phyloP scores from a whole-genome alignment of 2,888 invertebrate genomes.

The Blera fallax region DNA sequence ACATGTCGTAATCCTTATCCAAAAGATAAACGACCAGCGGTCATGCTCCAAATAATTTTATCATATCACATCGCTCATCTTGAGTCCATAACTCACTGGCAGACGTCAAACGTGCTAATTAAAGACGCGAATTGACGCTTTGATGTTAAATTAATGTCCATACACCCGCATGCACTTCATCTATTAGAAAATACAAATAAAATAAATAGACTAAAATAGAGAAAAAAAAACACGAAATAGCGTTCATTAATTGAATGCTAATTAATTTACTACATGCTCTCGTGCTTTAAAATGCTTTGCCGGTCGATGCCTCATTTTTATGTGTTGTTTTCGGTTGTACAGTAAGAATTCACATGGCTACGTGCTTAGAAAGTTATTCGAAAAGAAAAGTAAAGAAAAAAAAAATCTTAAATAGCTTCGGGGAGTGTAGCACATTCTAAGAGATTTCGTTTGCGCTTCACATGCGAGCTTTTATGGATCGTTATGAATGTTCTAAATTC shows the following conservation, averaged over 20 bases:
- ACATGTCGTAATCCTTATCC: background rate
- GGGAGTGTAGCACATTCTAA: slow-evolving; percentile 22
- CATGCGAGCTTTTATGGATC: background rate
- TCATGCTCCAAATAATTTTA: slow-evolving; percentile 19
- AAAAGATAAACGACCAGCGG: slow-evolving; percentile 11
- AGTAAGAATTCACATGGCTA: background rate
- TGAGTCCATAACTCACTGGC: background rate
- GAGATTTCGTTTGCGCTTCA: background rate
- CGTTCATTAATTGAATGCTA: slow-evolving; percentile 60
- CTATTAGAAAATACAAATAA: background rate
- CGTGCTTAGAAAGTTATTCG: background rate
- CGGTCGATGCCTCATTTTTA: background rate
- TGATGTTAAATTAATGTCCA: slow-evolving; percentile 40
- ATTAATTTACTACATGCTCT: slow-evolving; percentile 59
- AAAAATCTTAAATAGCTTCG: background rate
- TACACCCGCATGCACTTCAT: slow-evolving; percentile 37
- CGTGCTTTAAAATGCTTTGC: slow-evolving; percentile 36
- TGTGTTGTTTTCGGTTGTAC: background rate
- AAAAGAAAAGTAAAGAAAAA: background rate
- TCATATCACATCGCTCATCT: background rate
- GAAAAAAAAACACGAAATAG: slow-evolving; percentile 2
- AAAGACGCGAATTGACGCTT: slow-evolving; percentile 37
- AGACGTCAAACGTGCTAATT: slow-evolving; percentile 28
- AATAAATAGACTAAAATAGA: background rate
- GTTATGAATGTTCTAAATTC: background rate